phyloP scores from a whole-genome alignment of 2,888 invertebrate genomes.

The Phengaris arion region DNA sequence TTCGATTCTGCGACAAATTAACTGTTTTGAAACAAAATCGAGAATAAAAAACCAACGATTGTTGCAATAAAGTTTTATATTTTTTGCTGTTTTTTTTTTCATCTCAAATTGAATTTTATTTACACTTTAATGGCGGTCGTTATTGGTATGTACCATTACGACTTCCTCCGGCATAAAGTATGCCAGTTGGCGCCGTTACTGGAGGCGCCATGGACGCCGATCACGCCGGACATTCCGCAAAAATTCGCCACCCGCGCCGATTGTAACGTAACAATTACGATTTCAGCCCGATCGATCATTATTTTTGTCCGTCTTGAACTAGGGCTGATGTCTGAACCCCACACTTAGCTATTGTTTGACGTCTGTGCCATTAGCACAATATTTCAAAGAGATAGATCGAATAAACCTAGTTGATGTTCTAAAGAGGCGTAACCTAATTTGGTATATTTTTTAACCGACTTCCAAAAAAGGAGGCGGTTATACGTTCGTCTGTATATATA shows the following conservation, averaged over 20 bases:
- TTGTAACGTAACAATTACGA: background rate
- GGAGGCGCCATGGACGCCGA: conserved; percentile 15
- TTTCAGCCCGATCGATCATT: background rate
- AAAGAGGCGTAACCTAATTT: too few species aligned
- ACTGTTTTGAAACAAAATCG: background rate
- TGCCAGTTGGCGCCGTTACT: conserved; percentile 30
- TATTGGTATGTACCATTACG: conserved; percentile 30
- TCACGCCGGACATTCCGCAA: conserved; percentile 21
- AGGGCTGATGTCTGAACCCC: background rate
- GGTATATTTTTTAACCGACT: too few species aligned
- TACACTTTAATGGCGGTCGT: conserved; percentile 23
- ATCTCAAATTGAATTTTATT: conserved; percentile 8
- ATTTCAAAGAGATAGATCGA: too few species aligned
- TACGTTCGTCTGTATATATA: too few species aligned
- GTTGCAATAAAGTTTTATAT: conserved; percentile 16
- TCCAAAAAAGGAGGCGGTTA: too few species aligned
- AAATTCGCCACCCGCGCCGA: background rate
- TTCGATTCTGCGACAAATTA: background rate
- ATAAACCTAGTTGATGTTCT: too few species aligned
- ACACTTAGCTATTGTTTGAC: too few species aligned
- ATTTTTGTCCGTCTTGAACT: background rate
- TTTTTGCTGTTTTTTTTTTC: conserved; percentile 11
- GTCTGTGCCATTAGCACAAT: too few species aligned
- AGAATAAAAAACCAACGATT: background rate
- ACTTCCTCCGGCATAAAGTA: conserved; percentile 31